Evolutionary conservation across 2,888 invertebrate genomes (phyloP).

Genomic region (Euplagia quadripunctaria): DNA sequence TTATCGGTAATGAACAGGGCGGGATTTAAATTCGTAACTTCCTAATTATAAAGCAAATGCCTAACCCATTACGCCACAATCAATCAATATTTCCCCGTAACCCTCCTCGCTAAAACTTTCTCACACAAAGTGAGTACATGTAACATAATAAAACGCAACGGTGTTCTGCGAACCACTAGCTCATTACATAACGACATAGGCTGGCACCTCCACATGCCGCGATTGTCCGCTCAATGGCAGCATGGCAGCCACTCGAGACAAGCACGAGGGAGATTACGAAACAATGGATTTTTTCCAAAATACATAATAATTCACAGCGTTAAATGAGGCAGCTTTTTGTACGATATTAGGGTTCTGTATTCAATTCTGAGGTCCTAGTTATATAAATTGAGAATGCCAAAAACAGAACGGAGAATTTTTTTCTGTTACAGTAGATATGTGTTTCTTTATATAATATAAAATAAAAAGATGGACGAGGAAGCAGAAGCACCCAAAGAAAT

Average conservation of each 20-base stretch:
- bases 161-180: constrained; percentile 47
- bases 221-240: constrained; percentile 62
- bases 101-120: constrained; percentile 3
- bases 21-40: no score
- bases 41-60: not conserved
- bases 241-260: constrained; percentile 64
- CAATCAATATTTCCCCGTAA: not conserved
- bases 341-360: constrained; percentile 73
- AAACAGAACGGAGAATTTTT: not conserved
- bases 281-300: constrained; percentile 85
- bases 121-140: constrained; percentile 8
- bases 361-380: not conserved
- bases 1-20: no score
- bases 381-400: not conserved
- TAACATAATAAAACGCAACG: constrained; percentile 34
- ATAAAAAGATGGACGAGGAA: no score
- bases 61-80: not conserved
- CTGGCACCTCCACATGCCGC: constrained; percentile 74
- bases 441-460: no score
- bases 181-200: constrained; percentile 75
- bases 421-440: not conserved
- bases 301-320: constrained; percentile 85
- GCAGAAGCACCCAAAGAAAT: no score
- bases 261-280: constrained; percentile 83
- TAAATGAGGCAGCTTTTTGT: constrained; percentile 80